A percentile compares a stretch with the other conserved stretches of the same genome.
These are phyloP conservation scores for Brachyistius frenatus DNA, from an alignment of 2,113 vertebrate genomes.

Conservation along the genomic window DNA sequence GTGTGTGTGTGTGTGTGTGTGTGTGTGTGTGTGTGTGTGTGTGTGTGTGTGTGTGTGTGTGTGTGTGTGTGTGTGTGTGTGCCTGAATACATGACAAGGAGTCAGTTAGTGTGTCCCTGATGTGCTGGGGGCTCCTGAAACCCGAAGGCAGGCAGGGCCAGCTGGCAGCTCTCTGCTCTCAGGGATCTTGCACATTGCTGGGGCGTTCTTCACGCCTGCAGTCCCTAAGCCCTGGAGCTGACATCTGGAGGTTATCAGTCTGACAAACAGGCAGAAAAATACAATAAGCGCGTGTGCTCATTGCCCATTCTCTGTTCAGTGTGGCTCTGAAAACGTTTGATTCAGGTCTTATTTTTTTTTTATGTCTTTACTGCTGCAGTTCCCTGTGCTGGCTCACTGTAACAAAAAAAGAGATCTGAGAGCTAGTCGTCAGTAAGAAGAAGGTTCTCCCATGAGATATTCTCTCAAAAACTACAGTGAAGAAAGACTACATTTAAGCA, in stretches of 20 bases:
- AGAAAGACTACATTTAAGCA: conserved; percentile 21
- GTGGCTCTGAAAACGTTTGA: conserved; percentile 52
- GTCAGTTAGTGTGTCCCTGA: conserved; percentile 78
- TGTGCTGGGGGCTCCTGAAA: conserved; percentile 66
- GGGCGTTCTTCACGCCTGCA: conserved; percentile 66
- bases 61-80: conserved; percentile 3
- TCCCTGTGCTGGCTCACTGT: conserved; percentile 34
- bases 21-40: conserved; percentile 13
- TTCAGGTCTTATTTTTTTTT: conserved; percentile 32
- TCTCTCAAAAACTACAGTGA: conserved; percentile 30
- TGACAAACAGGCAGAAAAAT: conserved; percentile 73
- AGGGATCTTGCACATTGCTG: conserved; percentile 61
- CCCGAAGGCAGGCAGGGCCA: conserved; percentile 77
- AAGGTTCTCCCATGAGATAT: conserved; percentile 33
- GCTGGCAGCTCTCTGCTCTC: conserved; percentile 77
- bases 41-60: not conserved
- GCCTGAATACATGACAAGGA: conserved; percentile 57
- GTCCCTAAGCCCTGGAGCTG: conserved; percentile 66
- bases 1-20: not conserved
- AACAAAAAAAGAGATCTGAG: conserved; percentile 46
- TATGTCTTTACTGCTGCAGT: conserved; percentile 27
- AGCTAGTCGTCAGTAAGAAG: conserved; percentile 8
- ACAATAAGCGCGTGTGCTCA: conserved; percentile 41
- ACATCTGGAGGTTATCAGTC: conserved; percentile 84
- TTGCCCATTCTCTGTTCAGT: conserved; percentile 42